Evolutionary conservation across 2,888 invertebrate genomes (phyloP), one percentile per base, ranked within the genome.

Genomic region (Catocala fraxini): DNA sequence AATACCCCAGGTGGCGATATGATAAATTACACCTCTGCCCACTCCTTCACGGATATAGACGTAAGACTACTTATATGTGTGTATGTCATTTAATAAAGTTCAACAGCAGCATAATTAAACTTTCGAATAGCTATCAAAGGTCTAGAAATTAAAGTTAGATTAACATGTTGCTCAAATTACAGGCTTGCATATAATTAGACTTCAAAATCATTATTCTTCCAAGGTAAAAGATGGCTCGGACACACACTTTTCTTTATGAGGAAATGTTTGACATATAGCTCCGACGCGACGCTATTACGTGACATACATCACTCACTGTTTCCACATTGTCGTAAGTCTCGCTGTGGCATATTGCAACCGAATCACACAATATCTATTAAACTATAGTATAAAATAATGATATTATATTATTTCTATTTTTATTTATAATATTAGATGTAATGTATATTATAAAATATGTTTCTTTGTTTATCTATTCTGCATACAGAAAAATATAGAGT

Each of bases 161-260:
- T 75, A 75, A 75, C 71, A 73, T 65, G 56, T 63, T 59, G 58
- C 45, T 65, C 60, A 65, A 72, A 73, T 73, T 73, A 68, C 51
- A 66, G 56, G 54, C 43, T 51, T 35, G 47, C 33, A 60, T 68
- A 59, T 68, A 65, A 75, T 75, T 71, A 71, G 64, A 55, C 53
- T 71, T 68, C 60, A 61, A 75, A 73, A 65, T 75, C 47, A 73
- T 75, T 75, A 75, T 66, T 75, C 67, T 68, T 67, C 68, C 72
- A 70, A 75, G 68, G 70, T 63, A 70, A 71, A 54, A 67, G 68
- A 64, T 66, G 64, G 68, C 65, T 63, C 59, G 57, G 57, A 61
- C 61, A 60, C 57, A 53, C 48, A 64, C 55, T 73, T 75, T 75
- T 73, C 74, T 68, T 63, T 70, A 66, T 73, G 73, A 73, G 61